Evolutionary conservation across 2,888 invertebrate genomes (phyloP).

Genomic region (Himalopsyche kuldschensis): DNA sequence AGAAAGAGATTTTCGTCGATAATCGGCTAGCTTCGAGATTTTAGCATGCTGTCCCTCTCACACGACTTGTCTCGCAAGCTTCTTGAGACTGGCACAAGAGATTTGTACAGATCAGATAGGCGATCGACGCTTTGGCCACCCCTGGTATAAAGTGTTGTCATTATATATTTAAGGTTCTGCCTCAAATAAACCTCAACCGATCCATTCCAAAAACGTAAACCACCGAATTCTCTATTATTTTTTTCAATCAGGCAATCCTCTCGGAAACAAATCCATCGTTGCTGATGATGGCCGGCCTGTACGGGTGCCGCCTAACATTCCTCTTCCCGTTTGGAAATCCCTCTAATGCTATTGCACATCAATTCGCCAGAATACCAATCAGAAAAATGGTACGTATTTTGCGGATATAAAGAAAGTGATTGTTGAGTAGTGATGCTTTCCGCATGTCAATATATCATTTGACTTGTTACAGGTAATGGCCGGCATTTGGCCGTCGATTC

Average conservation of each 20-base stretch:
- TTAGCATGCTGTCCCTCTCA: too few relatives aligned
- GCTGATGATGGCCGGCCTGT: constrained; percentile 7
- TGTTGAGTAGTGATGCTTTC: neutral
- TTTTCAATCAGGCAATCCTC: neutral
- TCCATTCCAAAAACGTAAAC: too few relatives aligned
- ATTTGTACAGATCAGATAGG: too few relatives aligned
- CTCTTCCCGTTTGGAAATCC: constrained; percentile 9
- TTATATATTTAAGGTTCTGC: neutral
- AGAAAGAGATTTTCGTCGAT: too few relatives aligned
- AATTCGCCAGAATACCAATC: constrained; percentile 4
- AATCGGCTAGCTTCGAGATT: too few relatives aligned
- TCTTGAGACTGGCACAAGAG: too few relatives aligned
- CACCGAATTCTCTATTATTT: neutral
- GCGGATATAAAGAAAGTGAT: neutral
- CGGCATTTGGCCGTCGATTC: constrained; percentile 17
- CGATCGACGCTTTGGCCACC: too few relatives aligned
- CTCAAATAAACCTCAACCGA: too few relatives aligned
- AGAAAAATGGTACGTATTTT: constrained; percentile 9
- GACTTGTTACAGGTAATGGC: neutral
- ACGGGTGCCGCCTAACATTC: constrained; percentile 9
- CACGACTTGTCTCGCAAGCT: too few relatives aligned
- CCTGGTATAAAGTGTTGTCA: too few relatives aligned
- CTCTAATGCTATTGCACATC: neutral
- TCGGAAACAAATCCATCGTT: constrained; percentile 3
- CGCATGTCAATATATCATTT: neutral